These are phyloP conservation scores for Anticlea derivata DNA, from an alignment of 2,888 invertebrate genomes.

Conservation along the genomic window DNA sequence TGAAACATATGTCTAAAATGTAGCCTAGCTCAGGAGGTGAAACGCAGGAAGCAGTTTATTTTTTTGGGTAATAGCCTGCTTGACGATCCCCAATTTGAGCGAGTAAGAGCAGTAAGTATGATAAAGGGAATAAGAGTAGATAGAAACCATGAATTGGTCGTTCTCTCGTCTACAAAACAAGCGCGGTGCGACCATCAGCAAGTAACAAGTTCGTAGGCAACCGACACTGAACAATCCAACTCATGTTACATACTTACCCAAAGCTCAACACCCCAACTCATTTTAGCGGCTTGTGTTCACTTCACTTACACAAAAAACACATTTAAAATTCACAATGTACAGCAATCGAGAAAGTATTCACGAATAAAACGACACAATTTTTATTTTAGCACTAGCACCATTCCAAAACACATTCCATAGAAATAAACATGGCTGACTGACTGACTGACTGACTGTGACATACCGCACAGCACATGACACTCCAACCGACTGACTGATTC, in stretches of 20 bases:
- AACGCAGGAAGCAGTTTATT: too few relatives aligned
- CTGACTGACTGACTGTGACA: constrained; percentile 55
- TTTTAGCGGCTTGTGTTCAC: constrained; percentile 74
- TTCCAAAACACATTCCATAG: constrained; percentile 73
- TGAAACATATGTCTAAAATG: too few relatives aligned
- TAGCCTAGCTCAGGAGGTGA: too few relatives aligned
- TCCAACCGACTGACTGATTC: constrained; percentile 40
- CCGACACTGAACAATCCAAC: constrained; percentile 36
- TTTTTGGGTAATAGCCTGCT: too few relatives aligned
- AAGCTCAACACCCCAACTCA: constrained; percentile 88
- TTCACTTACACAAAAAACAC: constrained; percentile 77
- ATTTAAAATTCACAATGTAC: constrained; percentile 73
- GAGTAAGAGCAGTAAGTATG: too few relatives aligned
- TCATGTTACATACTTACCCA: constrained; percentile 81
- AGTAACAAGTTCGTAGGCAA: constrained; percentile 37
- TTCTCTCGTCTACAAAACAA: constrained; percentile 2
- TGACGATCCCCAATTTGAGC: too few relatives aligned
- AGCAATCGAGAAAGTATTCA: constrained; percentile 55
- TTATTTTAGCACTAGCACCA: constrained; percentile 75
- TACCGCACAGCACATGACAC: constrained; percentile 43
- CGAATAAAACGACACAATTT: constrained; percentile 58
- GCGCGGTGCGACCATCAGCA: constrained; percentile 16
- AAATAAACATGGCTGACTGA: constrained; percentile 82
- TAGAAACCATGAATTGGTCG: background rate
- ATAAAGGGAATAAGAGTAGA: too few relatives aligned